Base-by-base conservation (phyloP, 2,113 vertebrate genomes). In the Etheostoma spectabile region DNA sequence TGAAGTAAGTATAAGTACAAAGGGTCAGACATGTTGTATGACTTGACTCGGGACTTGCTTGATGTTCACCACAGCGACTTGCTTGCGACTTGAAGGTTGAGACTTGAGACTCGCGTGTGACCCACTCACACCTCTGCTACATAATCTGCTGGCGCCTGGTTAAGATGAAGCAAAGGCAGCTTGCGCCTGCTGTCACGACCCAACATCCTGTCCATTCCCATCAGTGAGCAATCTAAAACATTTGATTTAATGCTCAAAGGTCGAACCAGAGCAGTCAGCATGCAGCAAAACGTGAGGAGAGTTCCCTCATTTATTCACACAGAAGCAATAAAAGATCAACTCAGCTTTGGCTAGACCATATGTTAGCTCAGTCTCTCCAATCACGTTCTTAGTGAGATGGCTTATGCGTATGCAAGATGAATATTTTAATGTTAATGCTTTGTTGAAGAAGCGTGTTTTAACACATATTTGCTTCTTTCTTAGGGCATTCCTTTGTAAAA, bases 301-400 rank as follows among this genome's bases (percentile, higher is more conserved):
- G 49, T 21, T 64, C 52, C 52, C 33, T 77, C 60, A 61, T 73
- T 48, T 49, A 56, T 27, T 64, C 70, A 42, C 49, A 70, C 6
- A 74, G 77, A 51, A 53, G 78, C 53, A 74, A 71, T 64, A 71
- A 56, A 49, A 78, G 74, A 82, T 69, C 63, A 85, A 80, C 6
- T 19, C 73, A 22, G n/a, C 52, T 53, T 61, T 70, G 72, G 21
- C 30, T 19, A 5, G 19, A 64, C 18, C 45, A 74, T 10, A 21
- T 53, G 68, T 63, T 46, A 8, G 56, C 80, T 87, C 77, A 46
- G 66, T 11, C 49, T 64, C 64, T 64, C 52, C 18, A 68, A 30
- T 76, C 72, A 22, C 19, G 72, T 35, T 59, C 45, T 49, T 35
- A 53, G 46, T 8, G 35, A 18, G 10, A 48, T 45, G 74, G 38